Percentiles rank a stretch among this genome's conserved stretches.
Evolutionary conservation across 2,113 vertebrate species (phyloP).

Genomic region (Penelope pileata): DNA sequence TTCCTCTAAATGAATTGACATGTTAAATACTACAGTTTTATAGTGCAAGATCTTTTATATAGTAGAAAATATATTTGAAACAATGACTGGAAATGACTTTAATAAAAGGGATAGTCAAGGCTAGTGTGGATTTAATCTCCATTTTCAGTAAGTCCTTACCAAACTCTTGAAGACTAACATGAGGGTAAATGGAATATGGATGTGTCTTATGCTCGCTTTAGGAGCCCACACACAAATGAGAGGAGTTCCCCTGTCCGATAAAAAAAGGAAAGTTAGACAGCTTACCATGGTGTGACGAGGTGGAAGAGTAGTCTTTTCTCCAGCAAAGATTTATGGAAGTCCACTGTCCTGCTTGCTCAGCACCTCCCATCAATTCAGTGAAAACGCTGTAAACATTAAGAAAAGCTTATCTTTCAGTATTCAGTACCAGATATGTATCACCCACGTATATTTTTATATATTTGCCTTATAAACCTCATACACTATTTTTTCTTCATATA

Average conservation of each 20-base stretch:
- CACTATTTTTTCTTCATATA: neutral
- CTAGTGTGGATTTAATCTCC: slow-evolving; percentile 41
- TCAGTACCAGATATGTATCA: neutral
- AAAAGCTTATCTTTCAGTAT: neutral
- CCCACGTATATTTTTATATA: neutral
- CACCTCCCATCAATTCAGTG: neutral
- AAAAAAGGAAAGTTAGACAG: neutral
- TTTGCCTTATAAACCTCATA: neutral
- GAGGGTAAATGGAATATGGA: neutral
- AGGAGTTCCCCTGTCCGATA: neutral
- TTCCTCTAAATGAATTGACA: neutral
- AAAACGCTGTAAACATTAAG: neutral
- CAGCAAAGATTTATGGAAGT: neutral
- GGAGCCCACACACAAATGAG: slow-evolving; percentile 17
- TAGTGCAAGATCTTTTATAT: neutral
- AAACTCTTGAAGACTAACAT: slow-evolving; percentile 2
- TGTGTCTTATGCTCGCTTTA: neutral
- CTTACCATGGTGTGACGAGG: slow-evolving; percentile 9
- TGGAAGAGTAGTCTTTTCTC: neutral
- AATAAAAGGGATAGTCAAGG: slow-evolving; percentile 7
- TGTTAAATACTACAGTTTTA: slow-evolving; percentile 14
- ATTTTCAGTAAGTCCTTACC: neutral
- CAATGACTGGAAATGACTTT: neutral
- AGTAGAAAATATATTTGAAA: slow-evolving; percentile 24
- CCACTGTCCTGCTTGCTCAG: neutral